Conservation (phyloP, 1,140 invertebrate genomes). For the Calliphora vicina region DNA sequence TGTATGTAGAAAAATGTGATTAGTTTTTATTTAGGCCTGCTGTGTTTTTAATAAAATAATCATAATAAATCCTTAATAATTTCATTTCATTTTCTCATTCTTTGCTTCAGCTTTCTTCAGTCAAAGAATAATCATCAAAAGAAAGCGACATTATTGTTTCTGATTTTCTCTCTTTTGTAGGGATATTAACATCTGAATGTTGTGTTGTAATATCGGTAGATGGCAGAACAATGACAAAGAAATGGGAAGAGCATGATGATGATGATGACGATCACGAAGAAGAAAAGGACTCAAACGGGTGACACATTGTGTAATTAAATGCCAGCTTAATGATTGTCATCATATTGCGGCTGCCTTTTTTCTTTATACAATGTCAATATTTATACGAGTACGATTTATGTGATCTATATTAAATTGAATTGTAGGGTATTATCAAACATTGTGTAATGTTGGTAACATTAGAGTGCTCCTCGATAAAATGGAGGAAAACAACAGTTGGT, state of each 20-base stretch:
- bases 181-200: neutral
- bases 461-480: too few species aligned
- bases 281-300: conserved; percentile 47
- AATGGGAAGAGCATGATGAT: too few species aligned
- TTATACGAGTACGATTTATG: too few species aligned
- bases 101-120: neutral
- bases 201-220: neutral
- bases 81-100: conserved; percentile 48
- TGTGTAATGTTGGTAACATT: too few species aligned
- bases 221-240: neutral
- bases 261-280: neutral
- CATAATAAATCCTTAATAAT: conserved; percentile 63
- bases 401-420: too few species aligned
- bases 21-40: conserved; percentile 38
- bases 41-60: conserved; percentile 62
- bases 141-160: conserved; percentile 46
- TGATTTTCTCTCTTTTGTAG: neutral
- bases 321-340: conserved; percentile 46
- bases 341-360: conserved; percentile 33
- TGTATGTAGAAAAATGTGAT: conserved; percentile 19
- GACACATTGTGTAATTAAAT: conserved; percentile 44
- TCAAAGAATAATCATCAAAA: conserved; percentile 48
- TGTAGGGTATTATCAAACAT: too few species aligned
- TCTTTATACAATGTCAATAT: too few species aligned
- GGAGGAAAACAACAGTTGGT: too few species aligned